Conservation (phyloP, 37 sponge, comb jelly and placozoan species). For the Eunapius fragilis region DNA sequence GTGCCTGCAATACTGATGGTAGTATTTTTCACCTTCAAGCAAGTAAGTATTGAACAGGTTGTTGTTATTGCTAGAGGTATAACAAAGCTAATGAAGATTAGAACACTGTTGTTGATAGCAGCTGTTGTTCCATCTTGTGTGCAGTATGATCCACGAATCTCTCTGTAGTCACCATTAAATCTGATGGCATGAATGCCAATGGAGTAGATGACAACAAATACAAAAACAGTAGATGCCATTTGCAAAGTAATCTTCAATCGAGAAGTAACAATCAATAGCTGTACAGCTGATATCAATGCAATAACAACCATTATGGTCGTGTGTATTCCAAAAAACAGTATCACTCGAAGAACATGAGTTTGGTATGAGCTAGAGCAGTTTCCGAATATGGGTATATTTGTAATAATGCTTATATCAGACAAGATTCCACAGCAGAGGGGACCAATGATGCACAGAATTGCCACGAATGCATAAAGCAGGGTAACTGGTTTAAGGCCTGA, state of each 20-base stretch:
- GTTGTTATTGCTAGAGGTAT: not conserved
- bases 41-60: not conserved
- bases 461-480: not conserved
- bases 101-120: not conserved
- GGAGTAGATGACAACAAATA: not conserved
- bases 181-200: not conserved
- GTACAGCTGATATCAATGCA: not conserved
- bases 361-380: not conserved
- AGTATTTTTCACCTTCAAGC: not conserved
- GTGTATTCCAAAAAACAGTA: not conserved
- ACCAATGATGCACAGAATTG: not conserved
- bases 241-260: not conserved
- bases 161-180: not conserved
- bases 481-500: not conserved
- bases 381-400: not conserved
- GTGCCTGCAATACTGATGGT: not conserved
- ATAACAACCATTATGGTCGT: not conserved
- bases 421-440: not conserved
- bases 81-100: not conserved
- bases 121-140: not conserved
- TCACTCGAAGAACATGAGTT: not conserved
- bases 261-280: not conserved
- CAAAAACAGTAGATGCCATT: not conserved
- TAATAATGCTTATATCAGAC: not conserved
- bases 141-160: not conserved